Conservation (phyloP, 2,888 invertebrate genomes). For the Limnephilus rhombicus region DNA sequence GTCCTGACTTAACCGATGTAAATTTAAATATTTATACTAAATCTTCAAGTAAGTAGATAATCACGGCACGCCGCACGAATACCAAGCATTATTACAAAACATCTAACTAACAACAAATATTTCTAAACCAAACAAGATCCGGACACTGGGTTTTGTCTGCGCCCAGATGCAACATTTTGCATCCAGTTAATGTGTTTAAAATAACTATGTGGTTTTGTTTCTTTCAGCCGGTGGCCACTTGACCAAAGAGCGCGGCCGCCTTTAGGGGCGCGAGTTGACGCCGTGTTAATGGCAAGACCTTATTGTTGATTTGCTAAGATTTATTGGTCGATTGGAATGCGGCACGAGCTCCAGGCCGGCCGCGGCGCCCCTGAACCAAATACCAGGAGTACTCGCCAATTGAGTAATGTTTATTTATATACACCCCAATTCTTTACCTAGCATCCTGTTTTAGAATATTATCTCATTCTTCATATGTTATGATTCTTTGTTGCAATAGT, state of each 20-base stretch:
- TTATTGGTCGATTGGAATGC: background rate
- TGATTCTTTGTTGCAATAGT: no score
- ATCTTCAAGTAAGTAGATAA: background rate
- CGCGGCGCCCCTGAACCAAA: conserved; percentile 10
- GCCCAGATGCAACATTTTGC: conserved; percentile 22
- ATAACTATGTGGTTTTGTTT: background rate
- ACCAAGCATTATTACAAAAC: conserved; percentile 5
- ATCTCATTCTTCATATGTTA: background rate
- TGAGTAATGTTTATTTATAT: conserved; percentile 18
- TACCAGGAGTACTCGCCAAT: conserved; percentile 13
- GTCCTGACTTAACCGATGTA: no score
- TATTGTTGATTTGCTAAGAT: background rate
- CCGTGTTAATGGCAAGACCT: background rate
- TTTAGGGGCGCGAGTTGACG: background rate
- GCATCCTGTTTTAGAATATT: background rate
- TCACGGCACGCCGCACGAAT: background rate
- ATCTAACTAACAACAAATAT: background rate
- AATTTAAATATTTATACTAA: background rate
- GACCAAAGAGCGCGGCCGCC: background rate
- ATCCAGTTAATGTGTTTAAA: conserved; percentile 5
- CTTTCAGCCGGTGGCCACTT: background rate
- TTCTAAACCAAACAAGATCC: conserved; percentile 5
- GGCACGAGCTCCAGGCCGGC: background rate
- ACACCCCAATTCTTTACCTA: conserved; percentile 2
- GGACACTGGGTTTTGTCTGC: conserved; percentile 10